A percentile compares a stretch with the other conserved stretches of the same genome.
phyloP scores from a whole-genome alignment of 2,113 vertebrate genomes.

The Platanista minor region DNA sequence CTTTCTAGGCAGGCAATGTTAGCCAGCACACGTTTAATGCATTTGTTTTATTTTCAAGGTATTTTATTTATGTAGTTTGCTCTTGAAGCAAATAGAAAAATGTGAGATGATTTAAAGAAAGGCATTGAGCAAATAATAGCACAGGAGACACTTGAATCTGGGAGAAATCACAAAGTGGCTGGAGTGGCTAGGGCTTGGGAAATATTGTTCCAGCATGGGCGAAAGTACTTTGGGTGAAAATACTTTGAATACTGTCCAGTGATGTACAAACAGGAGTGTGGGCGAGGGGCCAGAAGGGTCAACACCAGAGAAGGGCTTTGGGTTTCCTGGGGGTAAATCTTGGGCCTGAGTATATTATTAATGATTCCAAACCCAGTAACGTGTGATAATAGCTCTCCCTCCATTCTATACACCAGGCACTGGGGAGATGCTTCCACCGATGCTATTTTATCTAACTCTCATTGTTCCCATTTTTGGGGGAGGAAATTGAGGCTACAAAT shows the following conservation, averaged over 20 bases:
- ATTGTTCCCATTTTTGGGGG: background rate
- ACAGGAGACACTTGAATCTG: background rate
- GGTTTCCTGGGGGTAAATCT: background rate
- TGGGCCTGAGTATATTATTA: background rate
- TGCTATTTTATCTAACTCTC: background rate
- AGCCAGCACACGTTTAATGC: background rate
- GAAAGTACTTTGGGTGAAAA: background rate
- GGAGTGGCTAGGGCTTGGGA: background rate
- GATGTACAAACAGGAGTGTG: background rate
- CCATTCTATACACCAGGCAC: background rate
- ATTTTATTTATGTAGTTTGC: background rate
- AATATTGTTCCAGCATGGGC: accelerated
- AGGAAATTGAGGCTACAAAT: background rate
- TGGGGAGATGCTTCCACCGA: background rate
- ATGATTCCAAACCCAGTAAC: background rate
- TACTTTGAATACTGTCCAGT: background rate
- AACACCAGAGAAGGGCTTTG: background rate
- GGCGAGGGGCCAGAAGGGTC: background rate
- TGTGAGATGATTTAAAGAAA: background rate
- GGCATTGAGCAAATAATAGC: background rate
- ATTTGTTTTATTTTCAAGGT: background rate
- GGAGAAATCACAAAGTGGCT: background rate
- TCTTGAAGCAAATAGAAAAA: background rate
- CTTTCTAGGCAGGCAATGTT: background rate
- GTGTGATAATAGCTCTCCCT: no score